Base-by-base conservation (phyloP, 2,113 vertebrate species). In the Phocoena phocoena region DNA sequence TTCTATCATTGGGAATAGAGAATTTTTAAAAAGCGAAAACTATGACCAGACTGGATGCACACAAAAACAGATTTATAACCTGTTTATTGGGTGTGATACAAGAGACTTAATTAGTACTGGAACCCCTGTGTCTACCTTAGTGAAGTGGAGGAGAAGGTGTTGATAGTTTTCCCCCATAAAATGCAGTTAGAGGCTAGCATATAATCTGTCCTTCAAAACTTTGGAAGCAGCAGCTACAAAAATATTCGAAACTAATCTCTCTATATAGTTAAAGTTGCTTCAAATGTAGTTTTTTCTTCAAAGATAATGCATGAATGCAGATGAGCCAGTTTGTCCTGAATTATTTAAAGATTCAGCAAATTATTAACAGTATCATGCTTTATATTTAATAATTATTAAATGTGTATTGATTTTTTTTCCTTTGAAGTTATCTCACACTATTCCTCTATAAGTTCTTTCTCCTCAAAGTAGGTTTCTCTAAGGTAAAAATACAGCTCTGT, bases 31-130 rank as follows among this genome's bases (percentile, higher is more conserved):
- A 58, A 38, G 25, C 7, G 62, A 74, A 68, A 90, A 31, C n/a
- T 60, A 88, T 77, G 96, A 85, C 92, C 94, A 95, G 96, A 96
- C 44, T 31, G 28, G 82, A 26, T 71, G 82, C 44, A 50, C 44
- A 21, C 26, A 13, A 4, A 55, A 80, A 33, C 26, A 94, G 36
- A 63, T 74, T 62, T 28, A 9, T 58, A 58, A 36, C 55, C 82
- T 28, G 17, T 73, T 70, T 6, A 8, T 1, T 50, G 62, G 65
- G 70, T 53, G 47, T 80, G 55, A 41, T 8, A 26, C 23, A 53
- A 44, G 60, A 71, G 41, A 18, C 62, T 23, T 28, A 38, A 11
- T 26, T 62, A 47, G 47, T 67, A 14, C 81, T 55, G 44, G 60
- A 88, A 44, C 28, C 25, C 96, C 11, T 8, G 31, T 87, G 36